Conservation (phyloP, 64 coral and sea anemone species). For the Hydrozoanthus tunicans region DNA sequence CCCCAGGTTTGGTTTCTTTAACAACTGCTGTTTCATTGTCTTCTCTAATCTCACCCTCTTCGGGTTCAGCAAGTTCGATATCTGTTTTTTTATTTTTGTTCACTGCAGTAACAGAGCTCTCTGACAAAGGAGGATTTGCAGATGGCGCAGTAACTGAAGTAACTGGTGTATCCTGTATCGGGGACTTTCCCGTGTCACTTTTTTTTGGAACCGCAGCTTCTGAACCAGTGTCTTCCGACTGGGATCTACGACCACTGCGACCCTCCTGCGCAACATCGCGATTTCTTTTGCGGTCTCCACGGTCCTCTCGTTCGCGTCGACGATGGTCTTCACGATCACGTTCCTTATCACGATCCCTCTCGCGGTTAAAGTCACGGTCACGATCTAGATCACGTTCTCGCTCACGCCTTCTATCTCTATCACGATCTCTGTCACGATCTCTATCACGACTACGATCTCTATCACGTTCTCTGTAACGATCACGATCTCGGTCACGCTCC, state of each 20-base stretch:
- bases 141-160: neutral
- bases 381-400: neutral
- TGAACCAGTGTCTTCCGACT: slow-evolving; percentile 24
- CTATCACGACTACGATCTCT: slow-evolving; percentile 15
- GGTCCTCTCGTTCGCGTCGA: slow-evolving; percentile 42
- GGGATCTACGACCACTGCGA: slow-evolving; percentile 37
- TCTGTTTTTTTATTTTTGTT: slow-evolving; percentile 31
- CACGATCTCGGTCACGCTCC: slow-evolving; percentile 13
- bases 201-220: neutral
- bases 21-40: slow-evolving; percentile 38
- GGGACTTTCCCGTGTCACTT: neutral
- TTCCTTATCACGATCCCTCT: slow-evolving; percentile 28
- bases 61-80: slow-evolving; percentile 42
- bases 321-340: slow-evolving; percentile 41
- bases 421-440: slow-evolving; percentile 8
- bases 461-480: slow-evolving; percentile 1
- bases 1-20: neutral
- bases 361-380: neutral
- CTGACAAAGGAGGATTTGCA: neutral
- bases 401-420: neutral
- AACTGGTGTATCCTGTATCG: neutral
- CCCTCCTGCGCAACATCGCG: slow-evolving; percentile 2
- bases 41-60: slow-evolving; percentile 46
- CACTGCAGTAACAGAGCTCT: neutral
- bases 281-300: slow-evolving; percentile 24